Base-by-base conservation (phyloP, 2,888 invertebrate species). In the Pristionchus entomophagus region DNA sequence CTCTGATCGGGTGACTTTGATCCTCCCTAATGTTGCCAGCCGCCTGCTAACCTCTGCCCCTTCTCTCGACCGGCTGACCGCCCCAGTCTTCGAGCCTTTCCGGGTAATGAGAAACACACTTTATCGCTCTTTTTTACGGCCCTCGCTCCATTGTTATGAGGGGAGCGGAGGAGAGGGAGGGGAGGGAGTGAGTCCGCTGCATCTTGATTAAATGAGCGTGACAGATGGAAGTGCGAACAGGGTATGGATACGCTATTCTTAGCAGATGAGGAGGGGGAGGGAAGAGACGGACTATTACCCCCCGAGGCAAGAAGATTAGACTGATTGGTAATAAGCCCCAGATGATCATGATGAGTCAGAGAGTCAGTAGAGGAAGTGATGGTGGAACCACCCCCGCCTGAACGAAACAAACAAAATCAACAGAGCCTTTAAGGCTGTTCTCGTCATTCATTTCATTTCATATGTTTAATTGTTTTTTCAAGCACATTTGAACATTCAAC, bases 101-200 rank as follows among this genome's bases (percentile, higher is more conserved):
- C 56, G 85, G 85, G 85, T 85, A 85, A 85, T 85, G 85, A 85
- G 85, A 85, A 85, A 77, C 73, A 85, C 73, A 59, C 53, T 62
- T 84, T 84, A 84, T 84, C 84, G 84, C 84, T 62, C 85, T 85
- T 85, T 85, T 85, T 85, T 85, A 85, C 77, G 51, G 85, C 86
- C 53, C 22, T 35, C 1, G 26, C 53, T 65, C 65, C 38, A 77
- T 73, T 77, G 85, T 73, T 53, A 85, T 85, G 84, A 51, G 84
- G 10, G 32, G 83, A 45, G 35, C 32, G 77, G 84, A 29, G 85
- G 62, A 56, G 85, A 29, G 85, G 22, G 53, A 19, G 41, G 2
- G 29, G 69, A n/a, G 41, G 73, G 22, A 35, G 56, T 26, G 26
- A n/a, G 22, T 22, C 62, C 59, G 3, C 35, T 35, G 86, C 49